Evolutionary conservation across 2,797 vertebrate genomes (phyloP), one percentile per base, ranked within the genome.

Genomic region (Falco concolor): DNA sequence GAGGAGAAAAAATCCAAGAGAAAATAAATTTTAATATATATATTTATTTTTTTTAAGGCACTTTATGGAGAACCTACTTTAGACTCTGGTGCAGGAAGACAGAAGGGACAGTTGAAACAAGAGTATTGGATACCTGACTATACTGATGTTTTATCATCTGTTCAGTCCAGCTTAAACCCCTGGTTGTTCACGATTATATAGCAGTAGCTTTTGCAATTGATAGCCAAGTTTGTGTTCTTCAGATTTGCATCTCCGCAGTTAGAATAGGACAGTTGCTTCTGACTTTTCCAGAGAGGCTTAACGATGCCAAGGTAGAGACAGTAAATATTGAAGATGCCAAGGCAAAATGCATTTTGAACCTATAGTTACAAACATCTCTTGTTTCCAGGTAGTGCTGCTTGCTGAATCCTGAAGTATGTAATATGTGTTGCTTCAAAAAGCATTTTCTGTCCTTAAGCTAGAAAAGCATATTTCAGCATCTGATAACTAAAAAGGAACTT

Each of bases 401-500:
- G 27, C 59, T 77, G 40, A 56, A 92, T 90, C 89, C 89, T 88
- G n/a, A 94, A 91, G 61, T 84, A n/a, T 76, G n/a, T 81, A 80
- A 18, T 73, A 49, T 12, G 20, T 10, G 15, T 78, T 93, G 75
- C 76, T 93, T 90, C 9, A 40, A 87, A 90, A 90, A 87, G 32
- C 59, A 28, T 67, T 95, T 78, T 84, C 8, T 85, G 44, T 94
- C 70, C 80, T 91, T 77, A 83, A 95, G 90, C 73, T 92, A 77
- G 87, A 78, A 73, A 69, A 80, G 8, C 30, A 5, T 90, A 64
- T 90, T 96, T 96, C 87, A 89, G 63, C 91, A 78, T 96, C 85
- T 97, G 91, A 77, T 78, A 96, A 91, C 67, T 80, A 34, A 91
- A 95, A 91, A 91, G 86, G 91, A 93, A 90, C 82, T 96, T 90